phyloP scores from a whole-genome alignment of 2,797 vertebrate species.

The Pseudochirops corinnae region DNA sequence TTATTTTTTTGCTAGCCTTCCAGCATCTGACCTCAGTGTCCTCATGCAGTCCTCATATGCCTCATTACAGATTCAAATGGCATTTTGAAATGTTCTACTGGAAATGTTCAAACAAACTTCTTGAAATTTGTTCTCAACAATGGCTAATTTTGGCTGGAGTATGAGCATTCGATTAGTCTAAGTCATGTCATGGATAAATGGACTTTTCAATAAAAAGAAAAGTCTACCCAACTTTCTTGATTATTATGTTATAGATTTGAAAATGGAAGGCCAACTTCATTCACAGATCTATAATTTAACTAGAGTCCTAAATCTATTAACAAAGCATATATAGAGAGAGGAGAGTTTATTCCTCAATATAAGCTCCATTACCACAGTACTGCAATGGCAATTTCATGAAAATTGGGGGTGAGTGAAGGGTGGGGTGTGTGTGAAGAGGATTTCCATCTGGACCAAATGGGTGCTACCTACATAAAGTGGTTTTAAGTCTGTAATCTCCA shows the following conservation, averaged over 20 bases:
- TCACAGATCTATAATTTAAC: background rate
- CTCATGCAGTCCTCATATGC: constrained; percentile 2
- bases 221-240: background rate
- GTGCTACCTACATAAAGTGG: background rate
- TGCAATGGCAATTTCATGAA: background rate
- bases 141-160: background rate
- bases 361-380: background rate
- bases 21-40: background rate
- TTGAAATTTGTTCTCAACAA: background rate
- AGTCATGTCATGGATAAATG: background rate
- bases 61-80: background rate
- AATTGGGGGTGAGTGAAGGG: background rate
- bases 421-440: background rate
- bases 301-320: background rate
- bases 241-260: background rate
- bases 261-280: background rate
- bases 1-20: background rate
- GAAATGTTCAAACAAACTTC: background rate
- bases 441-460: background rate
- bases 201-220: background rate
- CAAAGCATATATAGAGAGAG: background rate
- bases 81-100: background rate
- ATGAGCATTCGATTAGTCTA: background rate
- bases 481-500: background rate
- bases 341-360: background rate